These are phyloP conservation scores for Stegodyphus mimosarum DNA, from an alignment of 1,140 invertebrate species.

Conservation along the genomic window DNA sequence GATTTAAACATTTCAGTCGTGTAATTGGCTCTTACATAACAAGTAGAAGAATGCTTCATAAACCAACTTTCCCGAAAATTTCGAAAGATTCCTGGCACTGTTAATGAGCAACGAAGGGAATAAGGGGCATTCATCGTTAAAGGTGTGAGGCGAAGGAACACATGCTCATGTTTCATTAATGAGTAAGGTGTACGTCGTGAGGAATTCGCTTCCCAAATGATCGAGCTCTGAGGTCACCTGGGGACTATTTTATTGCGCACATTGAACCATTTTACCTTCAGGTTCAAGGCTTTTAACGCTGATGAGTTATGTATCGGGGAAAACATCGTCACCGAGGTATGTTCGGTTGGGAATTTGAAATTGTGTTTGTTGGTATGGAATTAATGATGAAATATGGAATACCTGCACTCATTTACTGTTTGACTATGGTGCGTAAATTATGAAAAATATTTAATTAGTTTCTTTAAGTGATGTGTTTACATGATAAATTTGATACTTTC, in stretches of 20 bases:
- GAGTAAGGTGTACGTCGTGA: neutral
- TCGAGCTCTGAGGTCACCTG: neutral
- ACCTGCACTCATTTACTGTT: too few relatives aligned
- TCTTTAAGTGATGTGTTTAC: too few relatives aligned
- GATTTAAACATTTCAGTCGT: too few relatives aligned
- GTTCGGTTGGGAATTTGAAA: too few relatives aligned
- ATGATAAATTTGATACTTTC: too few relatives aligned
- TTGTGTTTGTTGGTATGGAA: too few relatives aligned
- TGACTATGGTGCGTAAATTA: too few relatives aligned
- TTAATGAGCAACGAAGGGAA: constrained; percentile 13
- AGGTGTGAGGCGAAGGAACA: neutral
- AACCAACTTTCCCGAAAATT: neutral
- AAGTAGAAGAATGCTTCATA: neutral
- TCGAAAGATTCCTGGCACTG: neutral
- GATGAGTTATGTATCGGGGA: too few relatives aligned
- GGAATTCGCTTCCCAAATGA: too few relatives aligned
- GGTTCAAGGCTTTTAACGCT: constrained; percentile 7
- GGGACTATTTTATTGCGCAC: neutral
- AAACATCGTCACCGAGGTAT: too few relatives aligned
- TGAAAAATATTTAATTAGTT: too few relatives aligned
- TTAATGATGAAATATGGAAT: too few relatives aligned
- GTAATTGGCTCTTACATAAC: neutral
- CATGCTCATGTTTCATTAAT: constrained; percentile 37
- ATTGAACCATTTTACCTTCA: neutral
- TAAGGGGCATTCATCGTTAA: constrained; percentile 6